Evolutionary conservation across 2,888 invertebrate species (phyloP).

Genomic region (Drosophila austrosaltans): DNA sequence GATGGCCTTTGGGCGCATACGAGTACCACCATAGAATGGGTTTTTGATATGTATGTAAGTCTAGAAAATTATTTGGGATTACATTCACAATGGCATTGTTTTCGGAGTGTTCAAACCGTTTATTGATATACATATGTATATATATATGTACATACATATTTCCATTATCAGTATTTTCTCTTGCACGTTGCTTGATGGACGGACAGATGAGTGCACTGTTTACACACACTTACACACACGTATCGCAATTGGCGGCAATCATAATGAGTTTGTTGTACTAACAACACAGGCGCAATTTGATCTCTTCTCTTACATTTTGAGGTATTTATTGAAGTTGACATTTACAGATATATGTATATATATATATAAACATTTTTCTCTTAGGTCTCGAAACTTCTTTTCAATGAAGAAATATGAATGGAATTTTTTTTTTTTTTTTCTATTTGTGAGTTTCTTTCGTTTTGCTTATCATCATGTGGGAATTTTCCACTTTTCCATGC

Average conservation of each 20-base stretch:
- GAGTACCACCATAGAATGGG: neutral
- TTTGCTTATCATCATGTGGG: conserved; percentile 38
- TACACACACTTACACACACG: neutral
- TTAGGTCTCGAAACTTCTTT: conserved; percentile 17
- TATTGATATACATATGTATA: no score
- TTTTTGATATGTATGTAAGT: neutral
- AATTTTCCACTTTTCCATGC: conserved; percentile 42
- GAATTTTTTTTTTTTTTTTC: conserved; percentile 20
- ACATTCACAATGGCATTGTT: neutral
- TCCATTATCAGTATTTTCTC: conserved; percentile 1
- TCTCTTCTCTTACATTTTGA: neutral
- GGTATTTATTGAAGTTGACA: no score
- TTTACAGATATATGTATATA: no score
- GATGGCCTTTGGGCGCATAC: neutral
- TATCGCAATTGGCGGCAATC: neutral
- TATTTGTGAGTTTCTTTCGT: conserved; percentile 12
- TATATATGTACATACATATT: neutral
- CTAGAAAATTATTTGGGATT: neutral
- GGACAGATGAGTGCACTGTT: neutral
- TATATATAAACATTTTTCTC: no score
- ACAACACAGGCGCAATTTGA: neutral
- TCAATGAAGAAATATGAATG: conserved; percentile 26
- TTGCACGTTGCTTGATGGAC: neutral
- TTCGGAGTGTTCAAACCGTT: neutral
- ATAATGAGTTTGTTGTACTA: conserved; percentile 39